Evolutionary conservation across 2,113 vertebrate species (phyloP).

Genomic region (Odobenus rosmarus): DNA sequence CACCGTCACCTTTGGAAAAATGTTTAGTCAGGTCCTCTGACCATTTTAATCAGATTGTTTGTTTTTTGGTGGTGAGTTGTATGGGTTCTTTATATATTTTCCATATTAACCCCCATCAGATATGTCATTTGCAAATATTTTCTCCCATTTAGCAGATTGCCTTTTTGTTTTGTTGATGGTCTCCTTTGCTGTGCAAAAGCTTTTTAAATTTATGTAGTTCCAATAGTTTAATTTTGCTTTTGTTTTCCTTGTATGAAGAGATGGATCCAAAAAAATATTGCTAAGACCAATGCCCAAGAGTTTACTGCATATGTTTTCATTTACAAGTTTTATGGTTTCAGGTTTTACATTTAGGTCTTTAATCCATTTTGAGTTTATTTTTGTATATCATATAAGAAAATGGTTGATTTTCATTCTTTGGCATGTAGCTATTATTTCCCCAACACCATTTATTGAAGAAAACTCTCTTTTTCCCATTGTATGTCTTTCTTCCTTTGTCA

Average conservation of each 20-base stretch:
- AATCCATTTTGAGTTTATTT: background rate
- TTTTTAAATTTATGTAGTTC: background rate
- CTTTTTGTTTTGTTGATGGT: background rate
- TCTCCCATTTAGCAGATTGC: background rate
- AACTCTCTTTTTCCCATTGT: background rate
- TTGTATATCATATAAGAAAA: background rate
- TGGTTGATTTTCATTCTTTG: background rate
- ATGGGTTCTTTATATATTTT: background rate
- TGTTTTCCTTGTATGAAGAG: background rate
- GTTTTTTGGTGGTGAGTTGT: background rate
- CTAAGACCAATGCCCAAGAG: background rate
- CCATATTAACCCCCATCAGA: background rate
- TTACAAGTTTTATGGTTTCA: background rate
- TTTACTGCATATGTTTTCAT: background rate
- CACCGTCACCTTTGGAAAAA: background rate
- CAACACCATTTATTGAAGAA: background rate
- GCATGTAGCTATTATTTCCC: background rate
- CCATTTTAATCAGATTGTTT: background rate
- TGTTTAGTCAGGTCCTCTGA: background rate
- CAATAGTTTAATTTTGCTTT: background rate
- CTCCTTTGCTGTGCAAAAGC: background rate
- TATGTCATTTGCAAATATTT: background rate
- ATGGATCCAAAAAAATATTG: background rate
- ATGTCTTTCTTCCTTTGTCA: background rate
- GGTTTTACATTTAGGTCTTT: background rate